These are phyloP conservation scores for Philopedon plagiatum DNA, from an alignment of 2,888 invertebrate genomes.

Conservation along the genomic window DNA sequence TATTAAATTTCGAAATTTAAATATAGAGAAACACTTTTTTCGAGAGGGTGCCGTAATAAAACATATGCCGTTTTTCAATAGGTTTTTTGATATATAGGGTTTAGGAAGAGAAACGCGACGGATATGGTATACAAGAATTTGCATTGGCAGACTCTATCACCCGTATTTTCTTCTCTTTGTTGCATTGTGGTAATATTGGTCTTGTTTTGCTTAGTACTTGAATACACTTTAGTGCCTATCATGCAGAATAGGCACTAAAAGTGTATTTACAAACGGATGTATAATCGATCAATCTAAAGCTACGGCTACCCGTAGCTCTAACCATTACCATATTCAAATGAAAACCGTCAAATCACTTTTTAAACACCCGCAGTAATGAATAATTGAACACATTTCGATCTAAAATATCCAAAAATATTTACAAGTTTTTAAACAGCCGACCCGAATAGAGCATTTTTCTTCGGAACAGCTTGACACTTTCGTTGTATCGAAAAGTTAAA, in stretches of 20 bases:
- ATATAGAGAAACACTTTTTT: conserved; percentile 45
- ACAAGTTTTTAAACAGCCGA: conserved; percentile 34
- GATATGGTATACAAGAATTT: no score
- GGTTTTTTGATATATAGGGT: conserved; percentile 19
- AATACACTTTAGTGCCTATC: no score
- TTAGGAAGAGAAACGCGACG: no score
- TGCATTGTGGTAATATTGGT: no score
- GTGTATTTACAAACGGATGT: no score
- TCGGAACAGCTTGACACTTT: conserved; percentile 22
- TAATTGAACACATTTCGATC: conserved; percentile 1
- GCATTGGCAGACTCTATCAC: no score
- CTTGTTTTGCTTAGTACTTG: no score
- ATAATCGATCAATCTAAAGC: no score
- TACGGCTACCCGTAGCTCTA: not conserved
- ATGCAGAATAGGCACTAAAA: no score
- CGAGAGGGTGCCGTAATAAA: conserved; percentile 30
- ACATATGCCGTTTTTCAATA: conserved; percentile 38
- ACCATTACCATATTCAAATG: not conserved
- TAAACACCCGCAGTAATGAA: not conserved
- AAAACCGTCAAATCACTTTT: not conserved
- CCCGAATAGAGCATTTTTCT: conserved; percentile 19
- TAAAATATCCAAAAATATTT: conserved; percentile 32
- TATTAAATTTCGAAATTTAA: conserved; percentile 48
- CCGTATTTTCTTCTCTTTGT: no score
- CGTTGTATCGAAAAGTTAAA: conserved; percentile 18